phyloP scores from a whole-genome alignment of 2,888 invertebrate species.

The Holacanthella duospinosa region DNA sequence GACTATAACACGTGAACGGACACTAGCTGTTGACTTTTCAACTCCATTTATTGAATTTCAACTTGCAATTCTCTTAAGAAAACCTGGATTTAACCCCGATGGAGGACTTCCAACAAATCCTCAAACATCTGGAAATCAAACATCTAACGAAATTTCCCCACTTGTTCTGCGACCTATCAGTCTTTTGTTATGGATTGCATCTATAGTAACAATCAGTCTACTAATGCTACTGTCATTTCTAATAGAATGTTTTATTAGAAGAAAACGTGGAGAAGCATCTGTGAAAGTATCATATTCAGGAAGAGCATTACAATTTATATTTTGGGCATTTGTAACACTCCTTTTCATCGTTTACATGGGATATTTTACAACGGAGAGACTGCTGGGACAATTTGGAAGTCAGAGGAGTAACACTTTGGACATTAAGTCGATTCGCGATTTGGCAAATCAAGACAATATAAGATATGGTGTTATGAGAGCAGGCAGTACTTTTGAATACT shows the following conservation, averaged over 20 bases:
- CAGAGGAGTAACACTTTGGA: background rate
- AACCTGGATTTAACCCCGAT: no score
- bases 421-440: conserved; percentile 57
- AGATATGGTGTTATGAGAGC: conserved; percentile 70
- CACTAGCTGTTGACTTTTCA: conserved; percentile 50
- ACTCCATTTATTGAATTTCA: conserved; percentile 51
- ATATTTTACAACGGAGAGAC: conserved; percentile 92
- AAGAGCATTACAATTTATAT: conserved; percentile 90
- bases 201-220: conserved; percentile 77
- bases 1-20: conserved; percentile 49
- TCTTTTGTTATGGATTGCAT: conserved; percentile 74
- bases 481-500: conserved; percentile 78
- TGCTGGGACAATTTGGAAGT: conserved; percentile 78
- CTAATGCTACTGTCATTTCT: conserved; percentile 96
- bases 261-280: background rate
- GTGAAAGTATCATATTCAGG: conserved; percentile 60
- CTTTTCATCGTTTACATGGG: conserved; percentile 96
- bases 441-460: conserved; percentile 84
- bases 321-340: conserved; percentile 99
- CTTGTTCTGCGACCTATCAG: conserved; percentile 78
- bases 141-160: conserved; percentile 56
- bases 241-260: conserved; percentile 52
- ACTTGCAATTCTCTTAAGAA: conserved; percentile 52
- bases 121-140: conserved; percentile 46
- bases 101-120: no score